A percentile compares a stretch with the other conserved stretches of the same genome.
phyloP scores from a whole-genome alignment of 2,797 vertebrate genomes.

The Huso huso region DNA sequence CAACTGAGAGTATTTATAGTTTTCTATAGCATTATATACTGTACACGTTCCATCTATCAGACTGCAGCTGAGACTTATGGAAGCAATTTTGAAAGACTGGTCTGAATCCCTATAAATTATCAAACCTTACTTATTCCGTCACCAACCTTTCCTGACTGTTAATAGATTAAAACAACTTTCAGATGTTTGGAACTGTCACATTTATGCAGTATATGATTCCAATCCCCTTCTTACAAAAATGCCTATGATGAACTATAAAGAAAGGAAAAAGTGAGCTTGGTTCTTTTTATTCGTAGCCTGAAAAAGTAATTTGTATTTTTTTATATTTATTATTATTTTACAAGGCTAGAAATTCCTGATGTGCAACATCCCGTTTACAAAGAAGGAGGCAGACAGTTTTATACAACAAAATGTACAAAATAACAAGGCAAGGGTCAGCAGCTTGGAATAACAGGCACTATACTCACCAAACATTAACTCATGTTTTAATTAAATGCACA shows the following conservation, averaged over 20 bases:
- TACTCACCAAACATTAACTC: too few species aligned
- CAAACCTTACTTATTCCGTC: slow-evolving; percentile 4
- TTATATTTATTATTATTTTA: background rate
- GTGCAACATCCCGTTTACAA: too few species aligned
- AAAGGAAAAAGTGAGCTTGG: slow-evolving; percentile 13
- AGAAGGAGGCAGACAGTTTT: too few species aligned
- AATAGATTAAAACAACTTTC: slow-evolving; percentile 31
- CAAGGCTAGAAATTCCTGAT: too few species aligned
- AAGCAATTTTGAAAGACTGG: slow-evolving; percentile 19
- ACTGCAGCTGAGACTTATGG: slow-evolving; percentile 18
- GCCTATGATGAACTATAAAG: slow-evolving; percentile 28
- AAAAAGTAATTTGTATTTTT: slow-evolving; percentile 5
- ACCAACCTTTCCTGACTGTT: slow-evolving; percentile 20
- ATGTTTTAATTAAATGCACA: too few species aligned
- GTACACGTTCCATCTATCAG: background rate
- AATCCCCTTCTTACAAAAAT: slow-evolving; percentile 25
- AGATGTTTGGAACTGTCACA: slow-evolving; percentile 26
- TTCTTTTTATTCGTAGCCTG: slow-evolving; percentile 25
- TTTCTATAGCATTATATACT: too few species aligned
- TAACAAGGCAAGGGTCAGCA: too few species aligned
- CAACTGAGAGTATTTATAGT: too few species aligned
- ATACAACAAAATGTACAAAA: too few species aligned
- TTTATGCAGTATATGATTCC: slow-evolving; percentile 22
- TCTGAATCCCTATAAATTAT: slow-evolving; percentile 13
- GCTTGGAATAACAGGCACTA: too few species aligned